These are phyloP conservation scores for Mimachlamys varia DNA, from an alignment of 2,888 invertebrate species.

Conservation along the genomic window DNA sequence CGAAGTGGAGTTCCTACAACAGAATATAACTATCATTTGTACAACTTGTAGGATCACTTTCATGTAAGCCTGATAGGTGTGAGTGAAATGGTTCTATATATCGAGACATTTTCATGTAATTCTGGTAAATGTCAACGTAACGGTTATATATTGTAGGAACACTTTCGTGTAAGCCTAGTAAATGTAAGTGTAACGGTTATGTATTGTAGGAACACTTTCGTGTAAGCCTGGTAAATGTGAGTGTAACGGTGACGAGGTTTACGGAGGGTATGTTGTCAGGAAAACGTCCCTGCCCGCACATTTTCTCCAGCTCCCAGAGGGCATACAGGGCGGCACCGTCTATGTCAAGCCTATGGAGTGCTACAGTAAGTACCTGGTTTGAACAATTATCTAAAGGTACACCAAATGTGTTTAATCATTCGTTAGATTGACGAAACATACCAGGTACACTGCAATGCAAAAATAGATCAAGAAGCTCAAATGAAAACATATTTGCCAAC, in stretches of 20 bases:
- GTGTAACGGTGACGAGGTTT: constrained; percentile 41
- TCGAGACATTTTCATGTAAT: no score
- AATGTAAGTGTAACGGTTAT: not conserved
- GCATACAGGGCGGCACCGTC: constrained; percentile 23
- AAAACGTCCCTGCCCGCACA: constrained; percentile 38
- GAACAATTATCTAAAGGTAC: not conserved
- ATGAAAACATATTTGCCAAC: no score
- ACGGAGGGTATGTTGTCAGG: constrained; percentile 39
- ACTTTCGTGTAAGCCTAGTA: constrained; percentile 34
- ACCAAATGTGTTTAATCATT: no score
- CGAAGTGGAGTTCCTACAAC: no score
- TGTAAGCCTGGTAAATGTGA: constrained; percentile 39
- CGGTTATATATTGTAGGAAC: not conserved
- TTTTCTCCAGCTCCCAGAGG: constrained; percentile 28
- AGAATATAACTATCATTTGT: no score
- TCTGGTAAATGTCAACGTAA: no score
- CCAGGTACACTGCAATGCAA: no score
- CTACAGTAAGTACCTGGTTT: constrained; percentile 8
- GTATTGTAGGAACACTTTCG: constrained; percentile 17
- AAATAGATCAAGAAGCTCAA: no score
- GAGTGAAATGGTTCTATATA: constrained; percentile 39
- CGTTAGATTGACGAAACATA: no score
- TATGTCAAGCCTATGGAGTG: constrained; percentile 42
- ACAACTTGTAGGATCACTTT: constrained; percentile 25
- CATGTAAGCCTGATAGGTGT: constrained; percentile 39